These are phyloP conservation scores for Ptilorrhoa leucosticta DNA, from an alignment of 2,113 vertebrate genomes.

Conservation along the genomic window DNA sequence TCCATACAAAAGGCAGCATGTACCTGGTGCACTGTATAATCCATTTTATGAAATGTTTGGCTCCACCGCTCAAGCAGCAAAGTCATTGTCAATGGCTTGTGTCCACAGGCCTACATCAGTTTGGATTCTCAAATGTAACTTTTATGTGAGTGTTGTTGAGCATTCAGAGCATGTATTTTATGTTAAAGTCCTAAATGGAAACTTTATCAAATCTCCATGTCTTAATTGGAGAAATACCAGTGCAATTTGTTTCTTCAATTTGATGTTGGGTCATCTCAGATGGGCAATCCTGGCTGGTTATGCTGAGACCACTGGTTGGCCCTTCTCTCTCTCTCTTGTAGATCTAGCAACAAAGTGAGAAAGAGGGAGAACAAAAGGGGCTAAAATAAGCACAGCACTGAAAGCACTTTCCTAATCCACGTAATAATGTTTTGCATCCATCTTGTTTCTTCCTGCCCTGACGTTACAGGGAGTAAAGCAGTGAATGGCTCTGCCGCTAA, in stretches of 20 bases:
- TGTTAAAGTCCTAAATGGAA: not conserved
- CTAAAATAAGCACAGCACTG: slow-evolving; percentile 5
- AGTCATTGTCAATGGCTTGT: not conserved
- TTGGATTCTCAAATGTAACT: not conserved
- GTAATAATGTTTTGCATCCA: slow-evolving; percentile 78
- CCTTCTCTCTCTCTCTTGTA: not conserved
- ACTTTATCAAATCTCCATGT: not conserved
- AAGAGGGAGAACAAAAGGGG: not conserved
- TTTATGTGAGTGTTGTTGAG: not conserved
- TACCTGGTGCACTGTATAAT: not conserved
- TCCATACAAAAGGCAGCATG: not conserved
- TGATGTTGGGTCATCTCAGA: not conserved
- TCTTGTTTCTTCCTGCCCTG: slow-evolving; percentile 85
- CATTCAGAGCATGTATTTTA: not conserved
- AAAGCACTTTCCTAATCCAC: not conserved
- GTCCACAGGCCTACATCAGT: not conserved
- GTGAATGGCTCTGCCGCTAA: slow-evolving; percentile 92
- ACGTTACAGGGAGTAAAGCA: slow-evolving; percentile 84
- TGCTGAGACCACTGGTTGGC: not conserved
- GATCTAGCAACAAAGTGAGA: not conserved
- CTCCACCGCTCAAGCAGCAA: not conserved
- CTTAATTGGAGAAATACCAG: not conserved
- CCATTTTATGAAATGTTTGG: not conserved
- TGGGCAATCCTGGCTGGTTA: not conserved
- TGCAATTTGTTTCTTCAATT: not conserved